Conservation (phyloP, 2,113 vertebrate species). For the Zootoca vivipara region DNA sequence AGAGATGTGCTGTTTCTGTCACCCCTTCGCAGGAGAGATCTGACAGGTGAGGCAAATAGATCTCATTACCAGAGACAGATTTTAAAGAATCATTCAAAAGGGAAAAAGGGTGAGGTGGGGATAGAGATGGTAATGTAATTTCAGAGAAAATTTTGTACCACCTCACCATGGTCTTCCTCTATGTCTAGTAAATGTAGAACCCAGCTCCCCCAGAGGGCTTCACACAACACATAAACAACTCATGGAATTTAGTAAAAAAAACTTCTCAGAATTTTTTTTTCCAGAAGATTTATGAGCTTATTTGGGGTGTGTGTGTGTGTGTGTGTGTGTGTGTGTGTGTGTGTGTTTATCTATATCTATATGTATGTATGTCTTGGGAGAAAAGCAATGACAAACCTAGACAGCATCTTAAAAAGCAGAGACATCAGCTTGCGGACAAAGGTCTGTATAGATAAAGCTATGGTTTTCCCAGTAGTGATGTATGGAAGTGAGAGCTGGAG, state of each 20-base stretch:
- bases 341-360: not conserved
- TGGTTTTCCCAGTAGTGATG: too few species aligned
- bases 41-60: constrained; percentile 4
- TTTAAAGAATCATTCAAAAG: not conserved
- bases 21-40: constrained; percentile 2
- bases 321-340: too few species aligned
- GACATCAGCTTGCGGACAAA: too few species aligned
- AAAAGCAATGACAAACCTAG: too few species aligned
- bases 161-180: not conserved
- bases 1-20: constrained; percentile 12
- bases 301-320: not conserved
- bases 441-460: too few species aligned
- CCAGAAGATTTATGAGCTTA: not conserved
- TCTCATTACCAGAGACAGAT: not conserved
- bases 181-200: not conserved
- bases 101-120: not conserved
- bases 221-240: not conserved
- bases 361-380: too few species aligned
- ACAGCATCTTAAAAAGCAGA: too few species aligned
- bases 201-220: not conserved
- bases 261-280: not conserved
- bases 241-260: not conserved
- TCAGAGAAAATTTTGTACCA: not conserved
- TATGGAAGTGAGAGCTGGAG: too few species aligned
- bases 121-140: not conserved